These are phyloP conservation scores for Clunio marinus DNA, from an alignment of 2,888 invertebrate species.

Conservation along the genomic window DNA sequence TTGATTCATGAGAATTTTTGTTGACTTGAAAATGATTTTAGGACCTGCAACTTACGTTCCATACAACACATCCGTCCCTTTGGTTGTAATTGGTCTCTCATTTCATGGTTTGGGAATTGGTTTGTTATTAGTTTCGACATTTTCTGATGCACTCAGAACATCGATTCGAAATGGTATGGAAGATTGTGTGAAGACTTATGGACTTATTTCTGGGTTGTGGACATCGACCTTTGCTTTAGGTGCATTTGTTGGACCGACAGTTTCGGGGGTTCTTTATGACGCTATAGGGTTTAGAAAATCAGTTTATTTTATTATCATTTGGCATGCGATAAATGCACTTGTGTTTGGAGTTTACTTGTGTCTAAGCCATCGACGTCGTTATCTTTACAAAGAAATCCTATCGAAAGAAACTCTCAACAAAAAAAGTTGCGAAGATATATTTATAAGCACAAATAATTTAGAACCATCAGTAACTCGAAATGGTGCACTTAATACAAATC, in stretches of 20 bases:
- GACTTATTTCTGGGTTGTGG: conserved; percentile 84
- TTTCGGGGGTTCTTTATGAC: conserved; percentile 70
- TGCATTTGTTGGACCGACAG: conserved; percentile 76
- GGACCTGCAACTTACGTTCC: conserved; percentile 78
- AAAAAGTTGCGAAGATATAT: neutral
- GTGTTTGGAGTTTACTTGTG: neutral
- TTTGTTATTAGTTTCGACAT: conserved; percentile 79
- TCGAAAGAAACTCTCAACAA: neutral
- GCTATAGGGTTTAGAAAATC: conserved; percentile 66
- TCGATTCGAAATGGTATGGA: conserved; percentile 76
- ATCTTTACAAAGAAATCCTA: conserved; percentile 20
- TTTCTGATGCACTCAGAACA: conserved; percentile 75
- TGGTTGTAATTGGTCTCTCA: conserved; percentile 66
- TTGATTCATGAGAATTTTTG: neutral
- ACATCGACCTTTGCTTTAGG: conserved; percentile 86
- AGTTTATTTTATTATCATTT: conserved; percentile 64
- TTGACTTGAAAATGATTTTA: conserved; percentile 46
- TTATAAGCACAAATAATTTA: neutral
- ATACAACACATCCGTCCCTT: conserved; percentile 61
- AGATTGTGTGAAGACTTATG: conserved; percentile 83
- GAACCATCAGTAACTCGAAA: neutral
- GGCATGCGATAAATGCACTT: conserved; percentile 54
- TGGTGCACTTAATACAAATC: neutral
- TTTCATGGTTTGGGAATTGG: conserved; percentile 80
- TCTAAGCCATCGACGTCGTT: neutral